These are phyloP conservation scores for Ariopsis seemanni DNA, from an alignment of 2,113 vertebrate species.

Conservation along the genomic window DNA sequence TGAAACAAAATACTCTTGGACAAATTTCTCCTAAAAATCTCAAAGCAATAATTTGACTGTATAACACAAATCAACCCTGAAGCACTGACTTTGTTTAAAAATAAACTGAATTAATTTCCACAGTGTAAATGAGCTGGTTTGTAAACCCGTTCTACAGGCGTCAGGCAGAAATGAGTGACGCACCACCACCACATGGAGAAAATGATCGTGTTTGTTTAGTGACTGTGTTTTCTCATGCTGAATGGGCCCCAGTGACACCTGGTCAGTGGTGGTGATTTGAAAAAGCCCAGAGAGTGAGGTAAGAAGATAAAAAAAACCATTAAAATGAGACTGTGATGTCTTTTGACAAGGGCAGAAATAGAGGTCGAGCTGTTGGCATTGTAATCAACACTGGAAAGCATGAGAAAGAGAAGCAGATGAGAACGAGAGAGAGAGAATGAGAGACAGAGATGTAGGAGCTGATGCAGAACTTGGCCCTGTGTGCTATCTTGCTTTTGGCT, in stretches of 20 bases:
- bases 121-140: not conserved
- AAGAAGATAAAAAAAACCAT: not conserved
- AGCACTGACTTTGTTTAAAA: not conserved
- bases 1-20: not conserved
- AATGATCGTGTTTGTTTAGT: constrained; percentile 31
- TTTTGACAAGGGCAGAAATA: constrained; percentile 39
- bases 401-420: not conserved
- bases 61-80: not conserved
- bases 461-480: not conserved
- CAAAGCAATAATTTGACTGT: not conserved
- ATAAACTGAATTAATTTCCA: not conserved
- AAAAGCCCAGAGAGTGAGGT: not conserved
- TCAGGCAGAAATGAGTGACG: not conserved
- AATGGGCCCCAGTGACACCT: constrained; percentile 10
- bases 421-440: not conserved
- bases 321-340: constrained; percentile 23
- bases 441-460: not conserved
- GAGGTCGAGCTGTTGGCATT: constrained; percentile 23
- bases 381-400: constrained; percentile 14
- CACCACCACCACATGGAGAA: not conserved
- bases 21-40: not conserved
- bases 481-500: constrained; percentile 10
- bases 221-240: constrained; percentile 19
- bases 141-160: not conserved
- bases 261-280: constrained; percentile 16